Conservation (phyloP, 64 coral and sea anemone genomes). For the Actinia tenebrosa region DNA sequence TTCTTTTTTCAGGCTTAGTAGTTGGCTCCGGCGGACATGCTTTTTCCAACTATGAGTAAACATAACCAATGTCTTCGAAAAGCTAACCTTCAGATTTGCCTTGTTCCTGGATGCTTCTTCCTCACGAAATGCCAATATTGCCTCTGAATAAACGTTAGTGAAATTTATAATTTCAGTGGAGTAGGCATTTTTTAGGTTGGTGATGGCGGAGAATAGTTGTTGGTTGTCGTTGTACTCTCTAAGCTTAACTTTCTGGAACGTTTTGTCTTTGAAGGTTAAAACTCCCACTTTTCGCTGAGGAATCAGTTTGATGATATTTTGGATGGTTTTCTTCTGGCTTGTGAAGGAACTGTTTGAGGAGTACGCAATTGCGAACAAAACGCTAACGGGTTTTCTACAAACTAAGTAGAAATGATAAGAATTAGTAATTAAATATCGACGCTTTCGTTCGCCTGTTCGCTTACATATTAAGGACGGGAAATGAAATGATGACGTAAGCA, state of each 20-base stretch:
- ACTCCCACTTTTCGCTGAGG: background rate
- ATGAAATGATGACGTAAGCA: too few species aligned
- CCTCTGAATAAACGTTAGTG: background rate
- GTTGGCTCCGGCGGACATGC: background rate
- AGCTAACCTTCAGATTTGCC: background rate
- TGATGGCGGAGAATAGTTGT: background rate
- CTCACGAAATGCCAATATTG: background rate
- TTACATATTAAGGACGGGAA: too few species aligned
- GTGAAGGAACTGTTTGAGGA: background rate
- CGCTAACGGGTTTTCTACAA: slow-evolving; percentile 6
- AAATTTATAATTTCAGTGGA: background rate
- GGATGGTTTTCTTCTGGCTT: background rate
- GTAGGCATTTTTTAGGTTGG: background rate
- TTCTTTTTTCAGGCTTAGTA: background rate
- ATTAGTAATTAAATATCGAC: background rate
- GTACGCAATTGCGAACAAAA: slow-evolving; percentile 23
- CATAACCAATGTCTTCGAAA: background rate
- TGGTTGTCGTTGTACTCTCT: background rate
- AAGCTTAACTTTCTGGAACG: background rate
- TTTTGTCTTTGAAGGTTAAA: background rate
- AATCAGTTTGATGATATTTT: background rate
- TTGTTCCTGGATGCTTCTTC: background rate
- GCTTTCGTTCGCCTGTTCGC: too few species aligned
- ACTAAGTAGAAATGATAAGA: background rate
- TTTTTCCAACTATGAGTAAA: background rate